Percentiles rank a stretch among this genome's conserved stretches.
phyloP scores from a whole-genome alignment of 2,888 invertebrate genomes.

The Parnassius orleans region DNA sequence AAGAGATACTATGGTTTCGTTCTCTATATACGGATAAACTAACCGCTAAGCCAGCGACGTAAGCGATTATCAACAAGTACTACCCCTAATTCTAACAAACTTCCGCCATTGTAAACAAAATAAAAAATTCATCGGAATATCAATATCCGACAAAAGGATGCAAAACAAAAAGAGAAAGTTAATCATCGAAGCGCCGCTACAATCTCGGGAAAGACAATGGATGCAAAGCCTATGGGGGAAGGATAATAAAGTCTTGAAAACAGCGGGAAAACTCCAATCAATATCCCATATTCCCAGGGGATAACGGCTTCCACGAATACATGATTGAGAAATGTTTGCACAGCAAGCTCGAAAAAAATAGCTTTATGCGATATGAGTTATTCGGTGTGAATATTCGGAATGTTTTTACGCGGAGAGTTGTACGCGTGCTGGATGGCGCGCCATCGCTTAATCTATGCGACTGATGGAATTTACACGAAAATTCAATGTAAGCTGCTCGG shows the following conservation, averaged over 20 bases:
- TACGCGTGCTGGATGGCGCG: constrained; percentile 5
- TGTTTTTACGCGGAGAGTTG: constrained; percentile 1
- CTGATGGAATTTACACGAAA: not conserved
- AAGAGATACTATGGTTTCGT: too few species aligned
- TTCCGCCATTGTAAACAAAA: constrained; percentile 11
- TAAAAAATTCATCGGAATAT: constrained; percentile 21
- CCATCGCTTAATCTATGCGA: not conserved
- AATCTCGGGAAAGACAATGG: constrained; percentile 51
- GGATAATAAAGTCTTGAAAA: constrained; percentile 67
- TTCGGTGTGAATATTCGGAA: constrained; percentile 8
- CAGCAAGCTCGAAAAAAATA: constrained; percentile 16
- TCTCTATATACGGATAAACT: too few species aligned
- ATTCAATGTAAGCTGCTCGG: not conserved
- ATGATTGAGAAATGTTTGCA: constrained; percentile 13
- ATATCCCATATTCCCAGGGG: constrained; percentile 55
- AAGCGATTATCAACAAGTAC: too few species aligned
- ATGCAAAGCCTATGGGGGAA: constrained; percentile 41
- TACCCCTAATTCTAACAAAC: constrained; percentile 3
- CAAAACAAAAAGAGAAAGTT: constrained; percentile 35
- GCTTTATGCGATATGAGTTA: constrained; percentile 12
- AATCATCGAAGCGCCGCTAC: constrained; percentile 41
- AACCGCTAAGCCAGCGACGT: too few species aligned
- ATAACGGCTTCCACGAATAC: constrained; percentile 27
- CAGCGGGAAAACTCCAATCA: constrained; percentile 63
- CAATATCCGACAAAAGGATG: constrained; percentile 26